These are phyloP conservation scores for Drymonia ruficornis DNA, from an alignment of 2,888 invertebrate genomes.

Conservation along the genomic window DNA sequence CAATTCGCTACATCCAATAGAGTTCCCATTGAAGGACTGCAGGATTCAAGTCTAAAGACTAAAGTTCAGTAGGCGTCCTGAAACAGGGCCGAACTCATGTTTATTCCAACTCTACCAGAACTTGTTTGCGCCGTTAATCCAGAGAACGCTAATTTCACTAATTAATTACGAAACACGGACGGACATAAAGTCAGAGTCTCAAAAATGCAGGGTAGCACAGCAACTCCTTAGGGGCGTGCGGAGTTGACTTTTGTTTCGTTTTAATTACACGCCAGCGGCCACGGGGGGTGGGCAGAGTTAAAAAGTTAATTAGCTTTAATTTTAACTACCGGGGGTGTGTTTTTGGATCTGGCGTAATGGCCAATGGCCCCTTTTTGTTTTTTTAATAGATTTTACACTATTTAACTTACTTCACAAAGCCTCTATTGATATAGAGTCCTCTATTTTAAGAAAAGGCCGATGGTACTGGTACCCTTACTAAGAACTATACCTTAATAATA, in stretches of 20 bases:
- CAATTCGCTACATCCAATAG: too few relatives aligned
- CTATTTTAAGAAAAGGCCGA: too few relatives aligned
- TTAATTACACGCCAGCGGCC: slow-evolving; percentile 68
- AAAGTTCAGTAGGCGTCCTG: not conserved
- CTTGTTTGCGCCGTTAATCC: slow-evolving; percentile 12
- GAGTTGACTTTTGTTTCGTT: slow-evolving; percentile 76
- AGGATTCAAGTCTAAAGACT: too few relatives aligned
- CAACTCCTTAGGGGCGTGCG: slow-evolving; percentile 66
- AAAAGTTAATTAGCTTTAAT: slow-evolving; percentile 80
- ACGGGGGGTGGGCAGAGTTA: slow-evolving; percentile 57
- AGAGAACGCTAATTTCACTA: slow-evolving; percentile 25
- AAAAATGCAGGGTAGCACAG: slow-evolving; percentile 12
- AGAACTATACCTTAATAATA: too few relatives aligned
- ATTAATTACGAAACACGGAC: slow-evolving; percentile 21
- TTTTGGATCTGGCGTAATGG: slow-evolving; percentile 51
- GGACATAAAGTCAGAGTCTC: slow-evolving; percentile 5
- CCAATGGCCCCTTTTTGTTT: slow-evolving; percentile 29
- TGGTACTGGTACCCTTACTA: too few relatives aligned
- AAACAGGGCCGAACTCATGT: not conserved
- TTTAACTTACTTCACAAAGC: not conserved
- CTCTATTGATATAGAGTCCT: too few relatives aligned
- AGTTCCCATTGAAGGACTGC: too few relatives aligned
- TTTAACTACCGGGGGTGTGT: slow-evolving; percentile 61
- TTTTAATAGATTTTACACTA: slow-evolving; percentile 1
- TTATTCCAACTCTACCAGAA: not conserved